These are phyloP conservation scores for Branchinecta lindahli DNA, from an alignment of 1,140 invertebrate genomes.

Conservation along the genomic window DNA sequence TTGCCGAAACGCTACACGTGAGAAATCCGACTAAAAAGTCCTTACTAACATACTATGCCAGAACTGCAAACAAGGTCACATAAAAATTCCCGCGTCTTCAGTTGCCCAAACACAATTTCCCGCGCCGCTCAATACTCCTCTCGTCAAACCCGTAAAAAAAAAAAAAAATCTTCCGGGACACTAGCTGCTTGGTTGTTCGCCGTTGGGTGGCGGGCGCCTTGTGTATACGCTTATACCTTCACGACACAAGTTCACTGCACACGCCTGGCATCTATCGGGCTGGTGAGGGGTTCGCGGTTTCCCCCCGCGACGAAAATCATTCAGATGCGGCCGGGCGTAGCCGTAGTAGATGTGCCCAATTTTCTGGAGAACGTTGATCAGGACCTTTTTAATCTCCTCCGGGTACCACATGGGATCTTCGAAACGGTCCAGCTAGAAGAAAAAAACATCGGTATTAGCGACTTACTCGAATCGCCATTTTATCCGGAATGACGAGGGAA, in stretches of 20 bases:
- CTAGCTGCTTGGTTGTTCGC: not conserved
- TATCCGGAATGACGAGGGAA: too few species aligned
- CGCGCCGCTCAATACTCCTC: too few species aligned
- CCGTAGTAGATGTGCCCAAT: slow-evolving; percentile 18
- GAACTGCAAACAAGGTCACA: too few species aligned
- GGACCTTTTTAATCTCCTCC: slow-evolving; percentile 24
- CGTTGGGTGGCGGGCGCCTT: not conserved
- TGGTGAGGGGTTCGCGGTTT: slow-evolving; percentile 21
- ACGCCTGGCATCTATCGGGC: slow-evolving; percentile 22
- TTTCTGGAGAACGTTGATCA: slow-evolving; percentile 23
- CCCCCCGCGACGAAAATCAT: slow-evolving; percentile 20
- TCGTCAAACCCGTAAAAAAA: too few species aligned
- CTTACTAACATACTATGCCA: too few species aligned
- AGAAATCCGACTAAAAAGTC: too few species aligned
- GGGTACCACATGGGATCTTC: slow-evolving; percentile 25
- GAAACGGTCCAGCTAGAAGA: slow-evolving; percentile 14
- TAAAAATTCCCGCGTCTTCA: too few species aligned
- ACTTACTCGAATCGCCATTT: too few species aligned
- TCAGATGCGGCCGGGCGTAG: slow-evolving; percentile 20
- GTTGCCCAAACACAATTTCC: too few species aligned
- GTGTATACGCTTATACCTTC: not conserved
- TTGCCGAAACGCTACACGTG: too few species aligned
- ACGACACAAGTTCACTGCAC: slow-evolving; percentile 19
- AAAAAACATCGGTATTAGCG: not conserved
- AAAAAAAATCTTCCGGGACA: too few species aligned